Evolutionary conservation across 2,113 vertebrate genomes (phyloP).

Genomic region (Misgurnus anguillicaudatus): DNA sequence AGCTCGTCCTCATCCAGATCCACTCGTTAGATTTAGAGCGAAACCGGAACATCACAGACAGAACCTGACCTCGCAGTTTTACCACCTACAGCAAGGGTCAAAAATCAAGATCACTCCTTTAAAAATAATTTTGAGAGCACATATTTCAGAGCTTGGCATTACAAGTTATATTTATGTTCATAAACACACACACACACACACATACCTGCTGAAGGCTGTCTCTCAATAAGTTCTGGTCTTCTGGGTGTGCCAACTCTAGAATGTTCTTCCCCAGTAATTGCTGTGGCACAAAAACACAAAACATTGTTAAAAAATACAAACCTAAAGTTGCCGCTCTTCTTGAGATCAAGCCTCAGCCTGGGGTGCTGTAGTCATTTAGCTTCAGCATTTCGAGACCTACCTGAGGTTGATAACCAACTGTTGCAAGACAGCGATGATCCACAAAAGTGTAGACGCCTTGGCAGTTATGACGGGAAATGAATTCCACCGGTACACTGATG

Average conservation of each 20-base stretch:
- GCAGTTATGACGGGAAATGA: slow-evolving; percentile 94
- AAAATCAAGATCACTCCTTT: background rate
- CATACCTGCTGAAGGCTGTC: slow-evolving; percentile 96
- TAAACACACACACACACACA: background rate
- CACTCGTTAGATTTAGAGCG: slow-evolving; percentile 89
- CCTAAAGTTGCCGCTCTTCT: too few species aligned
- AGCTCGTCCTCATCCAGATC: slow-evolving; percentile 97
- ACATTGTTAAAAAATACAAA: background rate
- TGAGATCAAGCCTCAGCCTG: too few species aligned
- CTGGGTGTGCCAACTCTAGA: slow-evolving; percentile 91
- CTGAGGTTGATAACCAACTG: slow-evolving; percentile 92
- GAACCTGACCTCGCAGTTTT: slow-evolving; percentile 95
- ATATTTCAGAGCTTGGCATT: too few species aligned
- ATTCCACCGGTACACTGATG: slow-evolving; percentile 88
- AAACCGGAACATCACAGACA: slow-evolving; percentile 98
- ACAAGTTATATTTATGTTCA: too few species aligned
- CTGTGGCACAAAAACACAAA: slow-evolving; percentile 64
- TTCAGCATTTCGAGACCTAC: slow-evolving; percentile 63
- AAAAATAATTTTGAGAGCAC: too few species aligned
- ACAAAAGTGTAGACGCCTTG: slow-evolving; percentile 93
- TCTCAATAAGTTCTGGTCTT: slow-evolving; percentile 90
- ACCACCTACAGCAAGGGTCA: slow-evolving; percentile 79
- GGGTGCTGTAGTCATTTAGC: too few species aligned
- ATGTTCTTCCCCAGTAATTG: slow-evolving; percentile 94
- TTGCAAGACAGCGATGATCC: slow-evolving; percentile 90